These are phyloP conservation scores for Eupleurogrammus muticus DNA, from an alignment of 2,797 vertebrate species.

Conservation along the genomic window DNA sequence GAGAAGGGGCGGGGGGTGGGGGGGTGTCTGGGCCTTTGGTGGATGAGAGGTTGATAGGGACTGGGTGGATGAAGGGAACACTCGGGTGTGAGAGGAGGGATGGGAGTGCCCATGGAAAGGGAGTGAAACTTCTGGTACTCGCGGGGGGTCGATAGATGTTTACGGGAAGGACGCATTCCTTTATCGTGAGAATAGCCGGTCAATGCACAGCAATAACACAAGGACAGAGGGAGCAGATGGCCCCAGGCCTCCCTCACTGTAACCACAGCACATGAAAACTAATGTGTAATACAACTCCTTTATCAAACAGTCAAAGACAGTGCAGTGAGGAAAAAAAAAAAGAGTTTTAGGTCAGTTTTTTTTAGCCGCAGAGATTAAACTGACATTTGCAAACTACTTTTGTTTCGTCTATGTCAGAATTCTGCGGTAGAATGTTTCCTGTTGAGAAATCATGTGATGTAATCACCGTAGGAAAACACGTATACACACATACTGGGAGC, in stretches of 20 bases:
- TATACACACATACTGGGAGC: slow-evolving; percentile 16
- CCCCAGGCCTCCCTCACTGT: slow-evolving; percentile 19
- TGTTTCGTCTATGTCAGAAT: slow-evolving; percentile 13
- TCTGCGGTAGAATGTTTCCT: slow-evolving; percentile 49
- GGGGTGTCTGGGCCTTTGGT: neutral
- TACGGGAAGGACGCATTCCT: slow-evolving; percentile 78
- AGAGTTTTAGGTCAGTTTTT: slow-evolving; percentile 7
- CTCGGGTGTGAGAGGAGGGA: slow-evolving; percentile 34
- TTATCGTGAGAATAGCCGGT: slow-evolving; percentile 76
- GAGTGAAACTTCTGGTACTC: slow-evolving; percentile 45
- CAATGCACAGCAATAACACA: slow-evolving; percentile 51
- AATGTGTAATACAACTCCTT: slow-evolving; percentile 7
- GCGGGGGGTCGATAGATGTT: slow-evolving; percentile 67
- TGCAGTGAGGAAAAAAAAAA: neutral
- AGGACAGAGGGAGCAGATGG: slow-evolving; percentile 69
- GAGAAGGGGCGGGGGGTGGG: neutral
- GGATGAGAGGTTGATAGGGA: slow-evolving; percentile 36
- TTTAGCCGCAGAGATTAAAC: slow-evolving; percentile 17
- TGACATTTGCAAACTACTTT: slow-evolving; percentile 31
- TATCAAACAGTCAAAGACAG: slow-evolving; percentile 11
- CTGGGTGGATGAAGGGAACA: slow-evolving; percentile 40
- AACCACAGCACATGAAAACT: slow-evolving; percentile 41
- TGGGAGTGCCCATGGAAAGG: slow-evolving; percentile 38
- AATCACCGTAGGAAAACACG: slow-evolving; percentile 36
- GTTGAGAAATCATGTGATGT: slow-evolving; percentile 58